Conservation (phyloP, 2,888 invertebrate species). For the Dione juno region DNA sequence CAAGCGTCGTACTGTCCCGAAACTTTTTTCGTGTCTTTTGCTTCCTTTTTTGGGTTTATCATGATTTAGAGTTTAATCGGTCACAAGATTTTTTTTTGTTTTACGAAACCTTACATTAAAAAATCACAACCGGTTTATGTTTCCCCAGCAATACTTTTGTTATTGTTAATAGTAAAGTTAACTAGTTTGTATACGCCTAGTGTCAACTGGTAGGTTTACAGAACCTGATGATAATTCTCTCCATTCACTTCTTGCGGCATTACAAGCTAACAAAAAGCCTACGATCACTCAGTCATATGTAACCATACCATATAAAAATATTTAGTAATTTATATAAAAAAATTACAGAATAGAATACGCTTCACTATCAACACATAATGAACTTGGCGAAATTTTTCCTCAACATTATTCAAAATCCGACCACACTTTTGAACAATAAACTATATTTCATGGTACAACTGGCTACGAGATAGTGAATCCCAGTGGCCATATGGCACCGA, state of each 20-base stretch:
- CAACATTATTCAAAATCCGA: slow-evolving; percentile 12
- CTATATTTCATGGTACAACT: slow-evolving; percentile 71
- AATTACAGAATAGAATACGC: neutral
- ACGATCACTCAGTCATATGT: neutral
- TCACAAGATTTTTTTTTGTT: too few relatives aligned
- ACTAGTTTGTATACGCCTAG: too few relatives aligned
- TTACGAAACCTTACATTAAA: too few relatives aligned
- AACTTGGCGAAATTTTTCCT: slow-evolving; percentile 8
- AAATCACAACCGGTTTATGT: too few relatives aligned
- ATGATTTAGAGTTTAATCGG: too few relatives aligned
- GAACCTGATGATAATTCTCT: too few relatives aligned
- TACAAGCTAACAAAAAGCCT: neutral
- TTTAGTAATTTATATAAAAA: neutral
- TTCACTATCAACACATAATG: neutral
- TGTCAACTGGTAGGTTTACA: too few relatives aligned
- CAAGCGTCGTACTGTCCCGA: too few relatives aligned
- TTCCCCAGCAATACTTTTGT: too few relatives aligned
- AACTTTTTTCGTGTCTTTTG: too few relatives aligned
- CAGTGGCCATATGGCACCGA: slow-evolving; percentile 73
- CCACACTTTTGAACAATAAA: slow-evolving; percentile 42
- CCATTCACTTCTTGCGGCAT: neutral
- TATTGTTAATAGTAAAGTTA: too few relatives aligned
- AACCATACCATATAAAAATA: neutral
- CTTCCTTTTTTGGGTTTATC: too few relatives aligned
- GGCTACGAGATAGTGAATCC: slow-evolving; percentile 63